Conservation (phyloP, 2,888 invertebrate species). For the Caenorhabditis sp. region DNA sequence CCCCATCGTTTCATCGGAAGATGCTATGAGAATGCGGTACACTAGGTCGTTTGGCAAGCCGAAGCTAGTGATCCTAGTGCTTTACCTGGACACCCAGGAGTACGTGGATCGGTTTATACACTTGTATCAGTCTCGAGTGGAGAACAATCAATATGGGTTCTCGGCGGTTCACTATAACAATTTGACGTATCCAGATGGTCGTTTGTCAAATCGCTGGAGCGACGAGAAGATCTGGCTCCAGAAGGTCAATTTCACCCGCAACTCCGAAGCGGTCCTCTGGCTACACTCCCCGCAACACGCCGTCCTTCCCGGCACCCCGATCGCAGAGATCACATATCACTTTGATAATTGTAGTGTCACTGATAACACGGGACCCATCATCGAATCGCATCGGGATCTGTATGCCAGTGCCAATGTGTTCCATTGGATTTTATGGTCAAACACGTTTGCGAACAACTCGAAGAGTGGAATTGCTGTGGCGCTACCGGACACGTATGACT, state of each 20-base stretch:
- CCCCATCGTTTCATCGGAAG: conserved; percentile 89
- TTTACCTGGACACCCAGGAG: conserved; percentile 82
- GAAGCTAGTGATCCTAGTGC: conserved; percentile 78
- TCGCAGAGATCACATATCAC: conserved; percentile 91
- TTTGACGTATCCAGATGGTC: conserved; percentile 77
- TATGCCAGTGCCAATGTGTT: conserved; percentile 97
- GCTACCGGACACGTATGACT: conserved; percentile 87
- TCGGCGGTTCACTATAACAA: conserved; percentile 89
- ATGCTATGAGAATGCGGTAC: conserved; percentile 83
- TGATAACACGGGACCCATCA: conserved; percentile 91
- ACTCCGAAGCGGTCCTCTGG: conserved; percentile 82
- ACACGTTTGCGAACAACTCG: conserved; percentile 89
- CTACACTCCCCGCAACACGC: conserved; percentile 81
- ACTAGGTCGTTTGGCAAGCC: conserved; percentile 80
- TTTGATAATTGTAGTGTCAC: conserved; percentile 91
- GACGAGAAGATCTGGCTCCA: conserved; percentile 82
- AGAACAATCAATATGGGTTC: conserved; percentile 88
- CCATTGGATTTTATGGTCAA: conserved; percentile 88
- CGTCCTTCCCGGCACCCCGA: conserved; percentile 85
- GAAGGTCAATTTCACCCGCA: conserved; percentile 79
- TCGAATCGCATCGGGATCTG: conserved; percentile 88
- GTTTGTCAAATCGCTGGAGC: conserved; percentile 79
- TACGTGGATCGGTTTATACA: conserved; percentile 82
- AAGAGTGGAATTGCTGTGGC: conserved; percentile 92
- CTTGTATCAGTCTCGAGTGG: conserved; percentile 78